A percentile compares a stretch with the other conserved stretches of the same genome.
Evolutionary conservation across 1,140 invertebrate species (phyloP).

Genomic region (Apocrypta bakeri): DNA sequence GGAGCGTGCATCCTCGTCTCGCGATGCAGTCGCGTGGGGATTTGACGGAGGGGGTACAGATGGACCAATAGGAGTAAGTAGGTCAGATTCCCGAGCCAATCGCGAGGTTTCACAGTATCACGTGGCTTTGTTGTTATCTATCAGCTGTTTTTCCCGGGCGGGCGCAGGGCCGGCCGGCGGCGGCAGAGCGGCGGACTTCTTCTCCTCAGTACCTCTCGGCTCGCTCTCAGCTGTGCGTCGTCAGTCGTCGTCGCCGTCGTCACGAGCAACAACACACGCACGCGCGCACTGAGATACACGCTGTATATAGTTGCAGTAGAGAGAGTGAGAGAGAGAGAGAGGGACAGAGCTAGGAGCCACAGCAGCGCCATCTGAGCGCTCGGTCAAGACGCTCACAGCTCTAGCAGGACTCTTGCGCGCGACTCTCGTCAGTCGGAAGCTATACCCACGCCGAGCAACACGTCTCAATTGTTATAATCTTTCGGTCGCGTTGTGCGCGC

Average conservation of each 20-base stretch:
- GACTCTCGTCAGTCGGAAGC: neutral
- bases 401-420: neutral
- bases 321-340: neutral
- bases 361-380: neutral
- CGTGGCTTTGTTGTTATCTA: slow-evolving; percentile 79
- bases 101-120: slow-evolving; percentile 14
- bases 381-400: neutral
- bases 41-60: slow-evolving; percentile 4
- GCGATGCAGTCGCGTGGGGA: neutral
- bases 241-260: slow-evolving; percentile 57
- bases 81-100: slow-evolving; percentile 64
- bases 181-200: slow-evolving; percentile 50
- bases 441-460: slow-evolving; percentile 10
- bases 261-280: neutral
- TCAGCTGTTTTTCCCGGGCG: slow-evolving; percentile 75
- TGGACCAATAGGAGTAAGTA: slow-evolving; percentile 68
- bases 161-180: slow-evolving; percentile 56
- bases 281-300: neutral
- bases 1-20: neutral
- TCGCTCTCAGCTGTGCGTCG: slow-evolving; percentile 72
- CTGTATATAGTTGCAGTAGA: no score
- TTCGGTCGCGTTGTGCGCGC: slow-evolving; percentile 14
- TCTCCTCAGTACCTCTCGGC: slow-evolving; percentile 65
- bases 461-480: neutral
- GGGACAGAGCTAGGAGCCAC: neutral